Evolutionary conservation across 1,140 invertebrate genomes (phyloP).

Genomic region (Drosophila fuyamai): DNA sequence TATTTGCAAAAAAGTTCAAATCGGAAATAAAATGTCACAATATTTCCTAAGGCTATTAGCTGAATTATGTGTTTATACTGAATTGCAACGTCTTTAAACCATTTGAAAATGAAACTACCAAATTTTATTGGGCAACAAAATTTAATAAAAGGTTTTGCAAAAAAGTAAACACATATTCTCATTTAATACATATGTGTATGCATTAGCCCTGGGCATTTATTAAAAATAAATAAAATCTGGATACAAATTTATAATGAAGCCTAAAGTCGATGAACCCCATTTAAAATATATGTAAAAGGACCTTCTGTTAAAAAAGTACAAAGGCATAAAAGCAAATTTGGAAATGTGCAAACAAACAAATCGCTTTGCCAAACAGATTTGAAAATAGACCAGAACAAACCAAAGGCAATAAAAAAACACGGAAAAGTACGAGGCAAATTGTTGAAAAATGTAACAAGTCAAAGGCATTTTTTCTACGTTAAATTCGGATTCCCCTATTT

Average conservation of each 20-base stretch:
- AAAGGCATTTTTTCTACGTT: slow-evolving; percentile 40
- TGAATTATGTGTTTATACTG: too few species aligned
- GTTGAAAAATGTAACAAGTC: slow-evolving; percentile 47
- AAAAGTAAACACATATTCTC: neutral
- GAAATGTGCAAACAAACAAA: slow-evolving; percentile 36
- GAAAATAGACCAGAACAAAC: slow-evolving; percentile 45
- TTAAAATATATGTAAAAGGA: slow-evolving; percentile 5
- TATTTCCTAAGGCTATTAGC: too few species aligned
- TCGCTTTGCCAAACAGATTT: slow-evolving; percentile 41
- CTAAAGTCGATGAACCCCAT: slow-evolving; percentile 14
- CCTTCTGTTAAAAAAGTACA: slow-evolving; percentile 17
- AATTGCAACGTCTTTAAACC: too few species aligned
- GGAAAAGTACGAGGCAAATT: slow-evolving; percentile 23
- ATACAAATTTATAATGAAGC: slow-evolving; percentile 3
- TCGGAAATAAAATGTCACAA: too few species aligned
- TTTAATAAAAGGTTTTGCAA: too few species aligned
- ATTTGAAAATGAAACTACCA: too few species aligned
- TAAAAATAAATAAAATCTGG: slow-evolving; percentile 8
- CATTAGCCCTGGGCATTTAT: neutral
- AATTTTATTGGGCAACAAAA: too few species aligned
- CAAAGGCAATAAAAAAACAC: slow-evolving; percentile 38
- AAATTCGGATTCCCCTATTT: neutral
- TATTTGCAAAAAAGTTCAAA: too few species aligned
- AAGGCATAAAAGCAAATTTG: slow-evolving; percentile 37
- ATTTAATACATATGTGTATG: neutral